phyloP scores from a whole-genome alignment of 2,797 vertebrate species.

The Sebastiscus albofasciatus region DNA sequence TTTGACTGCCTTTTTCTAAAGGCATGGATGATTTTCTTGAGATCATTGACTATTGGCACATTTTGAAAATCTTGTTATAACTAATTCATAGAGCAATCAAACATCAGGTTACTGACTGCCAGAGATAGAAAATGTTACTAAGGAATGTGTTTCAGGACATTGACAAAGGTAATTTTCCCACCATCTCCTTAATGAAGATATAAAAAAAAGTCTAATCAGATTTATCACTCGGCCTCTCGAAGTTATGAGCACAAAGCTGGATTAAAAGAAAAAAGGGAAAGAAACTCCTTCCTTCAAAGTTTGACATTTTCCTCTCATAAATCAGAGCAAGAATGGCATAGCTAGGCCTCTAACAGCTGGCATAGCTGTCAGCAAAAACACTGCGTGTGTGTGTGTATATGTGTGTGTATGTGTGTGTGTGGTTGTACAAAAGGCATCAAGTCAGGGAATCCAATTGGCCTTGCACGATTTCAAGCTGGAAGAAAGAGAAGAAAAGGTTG shows the following conservation, averaged over 20 bases:
- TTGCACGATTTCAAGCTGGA: slow-evolving; percentile 77
- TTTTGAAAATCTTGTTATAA: not conserved
- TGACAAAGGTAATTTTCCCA: not conserved
- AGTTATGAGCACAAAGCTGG: slow-evolving; percentile 11
- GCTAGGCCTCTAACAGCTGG: slow-evolving; percentile 43
- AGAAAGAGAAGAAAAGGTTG: slow-evolving; percentile 52
- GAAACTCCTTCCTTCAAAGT: slow-evolving; percentile 10
- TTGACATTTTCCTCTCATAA: slow-evolving; percentile 33
- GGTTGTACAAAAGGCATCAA: slow-evolving; percentile 57
- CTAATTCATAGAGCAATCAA: not conserved
- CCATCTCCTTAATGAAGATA: not conserved
- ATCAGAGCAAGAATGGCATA: slow-evolving; percentile 36
- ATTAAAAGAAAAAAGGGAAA: slow-evolving; percentile 5
- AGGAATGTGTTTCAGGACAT: slow-evolving; percentile 4
- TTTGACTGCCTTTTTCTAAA: not conserved
- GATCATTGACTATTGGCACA: slow-evolving; percentile 18
- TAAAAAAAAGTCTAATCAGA: not conserved
- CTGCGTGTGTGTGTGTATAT: not conserved
- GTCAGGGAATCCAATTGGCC: slow-evolving; percentile 81
- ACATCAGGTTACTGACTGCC: not conserved
- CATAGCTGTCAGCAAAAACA: slow-evolving; percentile 49
- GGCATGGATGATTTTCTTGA: not conserved
- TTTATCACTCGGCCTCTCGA: not conserved
- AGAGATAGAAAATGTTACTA: slow-evolving; percentile 1
- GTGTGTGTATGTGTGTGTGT: slow-evolving; percentile 7